Percentiles rank a stretch among this genome's conserved stretches.
Conservation (phyloP, 2,888 invertebrate species). For the Drosophila birchii region DNA sequence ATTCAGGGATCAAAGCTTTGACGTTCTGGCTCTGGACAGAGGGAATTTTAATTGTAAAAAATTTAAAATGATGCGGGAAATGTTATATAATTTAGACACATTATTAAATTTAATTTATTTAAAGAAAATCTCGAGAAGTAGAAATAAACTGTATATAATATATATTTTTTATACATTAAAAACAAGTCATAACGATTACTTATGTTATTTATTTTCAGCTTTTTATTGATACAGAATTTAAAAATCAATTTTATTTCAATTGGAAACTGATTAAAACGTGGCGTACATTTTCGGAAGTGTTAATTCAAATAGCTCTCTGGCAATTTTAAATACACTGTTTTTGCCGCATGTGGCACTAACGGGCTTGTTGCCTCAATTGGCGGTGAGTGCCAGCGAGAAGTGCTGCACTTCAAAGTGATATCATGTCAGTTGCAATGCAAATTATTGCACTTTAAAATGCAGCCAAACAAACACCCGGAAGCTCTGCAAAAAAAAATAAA, state of each 20-base stretch:
- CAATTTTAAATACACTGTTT: constrained; percentile 25
- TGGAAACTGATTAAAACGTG: constrained; percentile 15
- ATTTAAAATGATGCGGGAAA: background rate
- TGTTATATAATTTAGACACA: background rate
- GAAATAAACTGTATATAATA: no score
- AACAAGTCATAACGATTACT: background rate
- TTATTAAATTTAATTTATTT: background rate
- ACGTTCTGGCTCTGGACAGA: background rate
- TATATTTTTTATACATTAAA: background rate
- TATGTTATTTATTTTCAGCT: background rate
- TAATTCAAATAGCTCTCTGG: constrained; percentile 31
- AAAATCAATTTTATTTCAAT: constrained; percentile 11
- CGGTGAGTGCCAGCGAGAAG: constrained; percentile 25
- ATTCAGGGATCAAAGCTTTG: constrained; percentile 23
- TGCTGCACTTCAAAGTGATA: constrained; percentile 26
- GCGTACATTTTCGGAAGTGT: constrained; percentile 23
- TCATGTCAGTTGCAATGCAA: constrained; percentile 50
- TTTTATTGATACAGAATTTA: background rate
- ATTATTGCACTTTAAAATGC: constrained; percentile 51
- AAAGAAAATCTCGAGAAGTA: background rate
- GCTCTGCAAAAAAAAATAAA: constrained; percentile 4
- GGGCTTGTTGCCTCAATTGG: constrained; percentile 26
- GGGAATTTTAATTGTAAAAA: background rate
- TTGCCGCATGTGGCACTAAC: constrained; percentile 17
- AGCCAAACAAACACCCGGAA: constrained; percentile 9